Conservation (phyloP, 2,888 invertebrate genomes). For the Mythimna pallens region DNA sequence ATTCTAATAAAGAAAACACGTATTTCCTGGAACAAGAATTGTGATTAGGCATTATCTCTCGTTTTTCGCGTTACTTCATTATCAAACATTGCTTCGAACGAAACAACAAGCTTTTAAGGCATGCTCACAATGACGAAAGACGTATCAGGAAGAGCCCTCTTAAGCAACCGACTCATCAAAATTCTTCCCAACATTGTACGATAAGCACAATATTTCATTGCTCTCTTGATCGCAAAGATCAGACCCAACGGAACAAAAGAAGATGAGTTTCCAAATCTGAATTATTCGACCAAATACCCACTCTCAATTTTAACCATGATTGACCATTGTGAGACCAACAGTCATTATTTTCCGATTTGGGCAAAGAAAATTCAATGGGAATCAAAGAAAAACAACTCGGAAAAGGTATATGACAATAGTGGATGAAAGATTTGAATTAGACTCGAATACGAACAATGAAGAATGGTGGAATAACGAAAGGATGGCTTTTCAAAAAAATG, state of each 20-base stretch:
- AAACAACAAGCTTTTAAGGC: no score
- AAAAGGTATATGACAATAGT: slow-evolving; percentile 56
- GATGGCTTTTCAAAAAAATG: slow-evolving; percentile 40
- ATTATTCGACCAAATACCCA: slow-evolving; percentile 38
- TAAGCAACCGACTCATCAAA: neutral
- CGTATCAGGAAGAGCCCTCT: no score
- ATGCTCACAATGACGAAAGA: no score
- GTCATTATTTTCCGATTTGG: slow-evolving; percentile 56
- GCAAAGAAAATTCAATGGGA: slow-evolving; percentile 39
- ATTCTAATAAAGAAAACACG: no score
- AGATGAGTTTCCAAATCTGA: slow-evolving; percentile 42
- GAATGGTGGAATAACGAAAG: slow-evolving; percentile 9
- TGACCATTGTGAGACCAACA: slow-evolving; percentile 41
- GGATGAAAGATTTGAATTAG: slow-evolving; percentile 58
- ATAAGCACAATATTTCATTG: neutral
- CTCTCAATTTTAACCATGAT: slow-evolving; percentile 49
- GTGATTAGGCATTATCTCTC: no score
- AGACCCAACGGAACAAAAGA: slow-evolving; percentile 43
- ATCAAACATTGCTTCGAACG: no score
- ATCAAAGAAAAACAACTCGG: slow-evolving; percentile 42
- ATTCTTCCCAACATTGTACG: slow-evolving; percentile 6
- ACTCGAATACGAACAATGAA: slow-evolving; percentile 45
- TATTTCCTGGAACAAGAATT: no score
- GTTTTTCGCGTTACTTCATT: no score
- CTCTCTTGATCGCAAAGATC: slow-evolving; percentile 26